Percentiles rank a stretch among this genome's conserved stretches.
Conservation (phyloP, 2,113 vertebrate genomes). For the Peromyscus maniculatus region DNA sequence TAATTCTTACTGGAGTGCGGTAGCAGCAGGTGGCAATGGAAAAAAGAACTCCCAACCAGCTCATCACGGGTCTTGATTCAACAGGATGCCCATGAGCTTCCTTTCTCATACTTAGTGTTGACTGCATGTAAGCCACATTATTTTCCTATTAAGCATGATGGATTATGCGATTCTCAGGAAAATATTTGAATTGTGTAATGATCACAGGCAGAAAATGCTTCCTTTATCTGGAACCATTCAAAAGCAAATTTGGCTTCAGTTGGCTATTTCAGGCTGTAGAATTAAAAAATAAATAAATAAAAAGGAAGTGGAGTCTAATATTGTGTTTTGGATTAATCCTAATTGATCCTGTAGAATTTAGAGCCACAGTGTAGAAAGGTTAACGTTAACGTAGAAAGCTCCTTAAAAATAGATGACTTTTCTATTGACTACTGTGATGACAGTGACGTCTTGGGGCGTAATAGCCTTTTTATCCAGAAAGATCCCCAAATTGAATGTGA, state of each 20-base stretch:
- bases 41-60: slow-evolving; percentile 68
- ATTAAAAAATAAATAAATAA: slow-evolving; percentile 66
- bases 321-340: slow-evolving; percentile 69
- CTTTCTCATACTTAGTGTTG: slow-evolving; percentile 62
- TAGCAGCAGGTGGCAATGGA: slow-evolving; percentile 70
- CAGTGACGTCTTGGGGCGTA: not conserved
- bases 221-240: slow-evolving; percentile 17
- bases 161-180: slow-evolving; percentile 77
- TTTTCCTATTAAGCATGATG: slow-evolving; percentile 73
- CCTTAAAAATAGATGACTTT: slow-evolving; percentile 74
- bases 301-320: slow-evolving; percentile 50
- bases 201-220: slow-evolving; percentile 2
- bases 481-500: slow-evolving; percentile 38
- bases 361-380: slow-evolving; percentile 43
- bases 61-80: slow-evolving; percentile 69
- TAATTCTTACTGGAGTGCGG: slow-evolving; percentile 83
- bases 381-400: slow-evolving; percentile 59
- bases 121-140: slow-evolving; percentile 27
- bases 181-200: slow-evolving; percentile 76
- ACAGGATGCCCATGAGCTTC: slow-evolving; percentile 72
- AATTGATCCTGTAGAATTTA: slow-evolving; percentile 66
- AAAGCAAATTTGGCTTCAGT: not conserved
- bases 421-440: slow-evolving; percentile 46
- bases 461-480: slow-evolving; percentile 62
- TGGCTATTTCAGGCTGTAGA: slow-evolving; percentile 31